Evolutionary conservation across 2,113 vertebrate species (phyloP), one percentile per base, ranked within the genome.

Genomic region (Blennius ocellaris): DNA sequence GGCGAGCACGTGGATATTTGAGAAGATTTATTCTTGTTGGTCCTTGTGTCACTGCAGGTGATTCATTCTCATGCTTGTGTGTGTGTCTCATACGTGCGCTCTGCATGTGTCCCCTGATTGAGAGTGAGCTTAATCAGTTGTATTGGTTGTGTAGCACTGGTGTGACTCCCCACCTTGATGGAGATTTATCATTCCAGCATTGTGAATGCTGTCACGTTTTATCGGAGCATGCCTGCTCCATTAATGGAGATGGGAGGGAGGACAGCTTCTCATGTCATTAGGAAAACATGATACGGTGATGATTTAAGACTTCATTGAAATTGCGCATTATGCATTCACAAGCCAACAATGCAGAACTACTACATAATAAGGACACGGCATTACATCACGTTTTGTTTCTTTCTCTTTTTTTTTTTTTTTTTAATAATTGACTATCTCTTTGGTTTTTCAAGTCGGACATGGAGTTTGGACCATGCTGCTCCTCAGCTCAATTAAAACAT

Each of bases 191-290:
- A 85, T 81, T 73, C 61, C 11, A 6, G 47, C 76, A 82, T 90
- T 82, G 85, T 83, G 72, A 89, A 76, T 1, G 57, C 73, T 76
- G 87, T 88, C 91, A 90, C 68, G 75, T 86, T 85, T 82, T 83
- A 85, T 85, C 77, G 57, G 6, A 74, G 73, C 77, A 84, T 68
- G 79, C 79, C 85, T 17, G 73, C 79, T 84, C 89, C 69, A 83
- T 90, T 92, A 90, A 90, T 78, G 77, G 73, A 80, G 87, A 76
- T 63, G 83, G 45, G 69, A 85, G 76, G 38, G 45, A 51, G 76
- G 76, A 77, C 82, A 76, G 85, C 79, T 73, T 85, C 88, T 90
- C 68, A 74, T 86, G 87, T 90, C 87, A 85, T 90, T 88, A 87
- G 69, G 74, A 84, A 81, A 91, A 89, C 85, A 88, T 82, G 85